Base-by-base conservation (phyloP, 2,888 invertebrate species). In the Acanthopleura granulata region DNA sequence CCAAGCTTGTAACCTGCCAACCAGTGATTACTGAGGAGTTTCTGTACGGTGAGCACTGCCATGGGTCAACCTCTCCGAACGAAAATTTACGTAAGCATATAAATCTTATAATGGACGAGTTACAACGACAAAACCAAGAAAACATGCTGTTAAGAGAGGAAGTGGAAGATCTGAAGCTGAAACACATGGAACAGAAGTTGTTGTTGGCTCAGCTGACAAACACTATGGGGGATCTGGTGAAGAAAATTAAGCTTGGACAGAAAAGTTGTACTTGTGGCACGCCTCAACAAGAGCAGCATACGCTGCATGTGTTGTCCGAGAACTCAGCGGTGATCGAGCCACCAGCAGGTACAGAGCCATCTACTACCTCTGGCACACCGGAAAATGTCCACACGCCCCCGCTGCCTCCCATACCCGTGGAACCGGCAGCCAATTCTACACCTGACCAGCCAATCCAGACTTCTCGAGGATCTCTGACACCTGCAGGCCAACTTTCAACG, bases 81-180 rank as follows among this genome's bases (percentile, higher is more conserved):
- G 66, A 22, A 22, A 1, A 22, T 6, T 22, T 66, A 27, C 22
- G 25, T 22, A 66, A 66, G 6, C 22, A 66, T 27, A 66, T 66
- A 22, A 27, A 66, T 25, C 25, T 66, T 25, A 66, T 66, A 18
- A 66, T 66, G 66, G 25, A 66, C 27, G 66, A 66, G 29, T 27
- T 66, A 22, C 66, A 66, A 6, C 66, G 25, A 27, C 66, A 66
- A 66, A 66, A 66, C 14, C 66, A 66, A 22, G 66, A 66, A 27
- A 66, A 66, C 14, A 66, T 66, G 4, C 29, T 66, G 1, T 27
- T 66, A 6, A 66, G 25, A 66, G 22, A 27, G 29, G 66, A 66
- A 25, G 66, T 66, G 29, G 25, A 66, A 25, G 66, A 25, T 22
- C 29, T 66, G 3, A 66, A 66, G 29, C 6, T 15, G 29, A 66